These are phyloP conservation scores for Piprites chloris DNA, from an alignment of 2,113 vertebrate species.

Conservation along the genomic window DNA sequence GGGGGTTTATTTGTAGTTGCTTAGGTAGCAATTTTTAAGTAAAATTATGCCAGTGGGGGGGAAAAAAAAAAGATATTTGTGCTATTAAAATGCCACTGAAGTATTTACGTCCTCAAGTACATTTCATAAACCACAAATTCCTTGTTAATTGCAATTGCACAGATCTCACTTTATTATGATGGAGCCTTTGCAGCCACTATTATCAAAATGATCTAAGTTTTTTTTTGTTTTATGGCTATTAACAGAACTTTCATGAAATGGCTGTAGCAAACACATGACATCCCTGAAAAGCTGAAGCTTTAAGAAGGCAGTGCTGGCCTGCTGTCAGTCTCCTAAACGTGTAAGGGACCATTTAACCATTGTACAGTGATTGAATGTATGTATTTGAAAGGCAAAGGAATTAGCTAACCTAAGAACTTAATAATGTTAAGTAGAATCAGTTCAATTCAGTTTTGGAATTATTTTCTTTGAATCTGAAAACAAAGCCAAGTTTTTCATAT, in stretches of 20 bases:
- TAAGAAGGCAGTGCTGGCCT: neutral
- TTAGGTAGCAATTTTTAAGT: neutral
- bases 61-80: neutral
- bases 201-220: neutral
- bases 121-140: neutral
- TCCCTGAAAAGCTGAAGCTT: neutral
- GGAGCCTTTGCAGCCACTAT: neutral
- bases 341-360: neutral
- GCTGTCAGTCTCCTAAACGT: neutral
- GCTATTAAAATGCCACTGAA: neutral
- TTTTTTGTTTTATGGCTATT: neutral
- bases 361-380: neutral
- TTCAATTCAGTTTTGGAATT: neutral
- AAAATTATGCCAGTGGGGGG: neutral
- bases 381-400: neutral
- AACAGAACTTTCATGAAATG: neutral
- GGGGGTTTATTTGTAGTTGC: neutral
- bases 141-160: neutral
- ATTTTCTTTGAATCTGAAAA: neutral
- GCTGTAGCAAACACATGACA: neutral
- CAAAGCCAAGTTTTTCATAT: neutral
- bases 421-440: neutral
- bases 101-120: neutral
- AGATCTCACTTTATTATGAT: neutral
- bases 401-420: neutral